These are phyloP conservation scores for Athalia cordata DNA, from an alignment of 2,888 invertebrate genomes.

Conservation along the genomic window DNA sequence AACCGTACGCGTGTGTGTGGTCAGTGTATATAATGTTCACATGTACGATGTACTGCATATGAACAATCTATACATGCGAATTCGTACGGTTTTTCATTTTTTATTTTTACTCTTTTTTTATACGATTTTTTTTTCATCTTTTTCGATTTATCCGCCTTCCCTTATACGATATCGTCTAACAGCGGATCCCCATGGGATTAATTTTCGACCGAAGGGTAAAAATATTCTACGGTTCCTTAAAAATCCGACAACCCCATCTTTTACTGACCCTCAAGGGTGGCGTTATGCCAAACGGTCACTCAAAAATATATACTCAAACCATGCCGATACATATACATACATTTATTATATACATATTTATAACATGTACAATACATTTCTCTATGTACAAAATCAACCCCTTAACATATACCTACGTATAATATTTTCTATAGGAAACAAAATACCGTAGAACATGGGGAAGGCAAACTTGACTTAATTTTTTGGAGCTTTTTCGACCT, in stretches of 20 bases:
- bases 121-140: constrained; percentile 7
- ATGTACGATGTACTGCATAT: constrained; percentile 25
- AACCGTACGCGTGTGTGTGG: not conserved
- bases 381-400: no score
- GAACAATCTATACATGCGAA: constrained; percentile 14
- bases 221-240: constrained; percentile 72
- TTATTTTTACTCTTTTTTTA: no score
- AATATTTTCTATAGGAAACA: no score
- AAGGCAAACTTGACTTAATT: no score
- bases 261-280: constrained; percentile 65
- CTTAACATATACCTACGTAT: no score
- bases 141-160: not conserved
- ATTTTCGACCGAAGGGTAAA: constrained; percentile 66
- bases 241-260: constrained; percentile 65
- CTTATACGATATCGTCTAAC: constrained; percentile 49
- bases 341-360: no score
- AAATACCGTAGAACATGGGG: no score
- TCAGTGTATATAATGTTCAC: no score
- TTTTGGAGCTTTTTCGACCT: no score
- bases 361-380: no score
- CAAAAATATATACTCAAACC: constrained; percentile 61
- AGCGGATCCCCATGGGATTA: constrained; percentile 67
- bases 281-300: constrained; percentile 70
- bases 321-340: no score
- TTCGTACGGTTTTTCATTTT: not conserved